A percentile compares a stretch with the other conserved stretches of the same genome.
phyloP scores from a whole-genome alignment of 2,888 invertebrate genomes.

The Tiliacea citrago region DNA sequence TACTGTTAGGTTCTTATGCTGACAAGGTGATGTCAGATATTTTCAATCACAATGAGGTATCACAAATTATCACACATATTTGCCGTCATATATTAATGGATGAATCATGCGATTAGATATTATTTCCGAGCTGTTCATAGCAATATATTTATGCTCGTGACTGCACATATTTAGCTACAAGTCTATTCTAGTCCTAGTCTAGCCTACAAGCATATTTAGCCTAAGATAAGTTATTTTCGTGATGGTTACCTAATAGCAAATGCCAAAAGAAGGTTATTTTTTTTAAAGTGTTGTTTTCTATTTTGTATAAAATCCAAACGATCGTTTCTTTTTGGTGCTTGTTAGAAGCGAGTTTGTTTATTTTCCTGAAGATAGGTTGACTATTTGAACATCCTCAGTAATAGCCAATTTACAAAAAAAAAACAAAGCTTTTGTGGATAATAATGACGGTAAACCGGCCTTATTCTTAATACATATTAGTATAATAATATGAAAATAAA shows the following conservation, averaged over 20 bases:
- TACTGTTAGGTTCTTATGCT: too few species aligned
- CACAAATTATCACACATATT: too few species aligned
- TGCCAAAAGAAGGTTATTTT: conserved; percentile 1
- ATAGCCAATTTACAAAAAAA: conserved; percentile 28
- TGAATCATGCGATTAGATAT: too few species aligned
- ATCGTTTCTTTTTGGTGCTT: neutral
- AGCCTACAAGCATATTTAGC: too few species aligned
- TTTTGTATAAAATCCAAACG: neutral
- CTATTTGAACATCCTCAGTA: neutral
- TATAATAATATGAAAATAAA: neutral
- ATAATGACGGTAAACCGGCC: neutral
- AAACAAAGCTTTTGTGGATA: neutral
- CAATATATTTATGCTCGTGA: too few species aligned
- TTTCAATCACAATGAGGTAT: too few species aligned
- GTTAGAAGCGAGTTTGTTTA: neutral
- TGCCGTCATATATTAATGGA: too few species aligned
- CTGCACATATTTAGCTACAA: too few species aligned
- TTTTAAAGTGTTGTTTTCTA: neutral
- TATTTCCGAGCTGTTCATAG: too few species aligned
- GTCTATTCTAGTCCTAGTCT: too few species aligned
- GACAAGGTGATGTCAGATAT: too few species aligned
- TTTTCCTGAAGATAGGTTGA: conserved; percentile 4
- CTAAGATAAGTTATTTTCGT: too few species aligned
- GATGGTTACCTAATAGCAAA: neutral
- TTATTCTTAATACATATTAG: neutral